Conservation (phyloP, 2,113 vertebrate genomes). For the Rhinichthys klamathensis region DNA sequence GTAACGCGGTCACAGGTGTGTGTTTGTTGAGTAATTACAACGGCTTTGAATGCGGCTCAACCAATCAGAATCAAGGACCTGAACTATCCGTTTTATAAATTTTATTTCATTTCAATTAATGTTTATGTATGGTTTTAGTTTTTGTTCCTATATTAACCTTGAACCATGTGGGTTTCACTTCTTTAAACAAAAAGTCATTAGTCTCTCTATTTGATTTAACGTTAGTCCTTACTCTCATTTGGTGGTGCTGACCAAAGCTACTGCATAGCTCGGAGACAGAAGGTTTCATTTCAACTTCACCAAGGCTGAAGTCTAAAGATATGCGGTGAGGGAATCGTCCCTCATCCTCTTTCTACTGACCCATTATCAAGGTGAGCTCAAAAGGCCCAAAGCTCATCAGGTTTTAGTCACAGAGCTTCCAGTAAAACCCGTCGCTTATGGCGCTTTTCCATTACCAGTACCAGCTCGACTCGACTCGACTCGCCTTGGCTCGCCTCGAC, state of each 20-base stretch:
- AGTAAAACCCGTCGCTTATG: slow-evolving; percentile 47
- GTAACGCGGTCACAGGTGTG: too few relatives aligned
- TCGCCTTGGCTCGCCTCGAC: too few relatives aligned
- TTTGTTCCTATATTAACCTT: not conserved
- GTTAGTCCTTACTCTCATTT: not conserved
- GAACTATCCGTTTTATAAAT: not conserved
- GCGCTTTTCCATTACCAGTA: too few relatives aligned
- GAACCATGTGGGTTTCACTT: not conserved
- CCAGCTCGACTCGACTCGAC: too few relatives aligned
- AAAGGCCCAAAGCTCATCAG: slow-evolving; percentile 30
- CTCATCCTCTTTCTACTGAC: not conserved
- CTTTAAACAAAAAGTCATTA: not conserved
- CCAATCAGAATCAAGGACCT: too few relatives aligned
- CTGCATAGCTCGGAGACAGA: not conserved
- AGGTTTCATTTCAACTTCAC: not conserved
- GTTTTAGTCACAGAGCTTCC: slow-evolving; percentile 12
- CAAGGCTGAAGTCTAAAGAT: not conserved
- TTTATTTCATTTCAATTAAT: not conserved
- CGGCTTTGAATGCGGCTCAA: too few relatives aligned
- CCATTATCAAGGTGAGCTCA: slow-evolving; percentile 23
- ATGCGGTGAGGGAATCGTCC: not conserved
- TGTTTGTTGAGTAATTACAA: too few relatives aligned
- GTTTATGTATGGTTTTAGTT: not conserved
- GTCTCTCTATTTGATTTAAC: not conserved
- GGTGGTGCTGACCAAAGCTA: not conserved